A percentile compares a stretch with the other conserved stretches of the same genome.
phyloP scores from a whole-genome alignment of 2,113 vertebrate genomes.

The Poicephalus meyeri region DNA sequence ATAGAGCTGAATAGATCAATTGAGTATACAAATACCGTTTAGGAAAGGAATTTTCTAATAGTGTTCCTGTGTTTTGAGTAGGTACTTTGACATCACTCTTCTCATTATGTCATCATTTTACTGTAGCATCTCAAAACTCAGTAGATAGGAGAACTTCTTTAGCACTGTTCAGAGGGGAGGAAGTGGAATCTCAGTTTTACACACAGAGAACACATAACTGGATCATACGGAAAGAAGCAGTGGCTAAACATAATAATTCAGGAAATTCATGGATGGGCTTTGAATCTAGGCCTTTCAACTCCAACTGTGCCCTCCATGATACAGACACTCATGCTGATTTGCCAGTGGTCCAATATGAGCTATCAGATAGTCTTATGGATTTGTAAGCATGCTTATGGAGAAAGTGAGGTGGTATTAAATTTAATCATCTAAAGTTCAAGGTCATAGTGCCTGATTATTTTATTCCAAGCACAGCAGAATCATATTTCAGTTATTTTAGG shows the following conservation, averaged over 20 bases:
- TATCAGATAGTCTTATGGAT: not conserved
- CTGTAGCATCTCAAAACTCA: not conserved
- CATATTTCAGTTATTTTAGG: not conserved
- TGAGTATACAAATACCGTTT: not conserved
- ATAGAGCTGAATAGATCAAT: not conserved
- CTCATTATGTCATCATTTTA: not conserved
- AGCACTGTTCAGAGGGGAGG: not conserved
- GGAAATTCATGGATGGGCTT: not conserved
- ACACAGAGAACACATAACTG: not conserved
- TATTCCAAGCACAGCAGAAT: not conserved
- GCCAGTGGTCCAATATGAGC: accelerated
- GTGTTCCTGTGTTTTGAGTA: not conserved
- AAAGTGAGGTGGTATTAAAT: not conserved
- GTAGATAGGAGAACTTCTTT: not conserved
- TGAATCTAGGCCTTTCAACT: not conserved
- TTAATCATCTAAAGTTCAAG: not conserved
- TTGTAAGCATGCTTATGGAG: not conserved
- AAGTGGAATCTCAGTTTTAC: not conserved
- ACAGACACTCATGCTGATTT: not conserved
- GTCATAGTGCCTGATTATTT: not conserved
- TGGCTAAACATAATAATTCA: not conserved
- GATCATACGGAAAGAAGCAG: not conserved
- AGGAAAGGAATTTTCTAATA: not conserved
- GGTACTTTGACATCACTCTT: not conserved
- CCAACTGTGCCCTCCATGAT: not conserved